phyloP scores from a whole-genome alignment of 2,113 vertebrate genomes.

The Heterotilapia buettikoferi region DNA sequence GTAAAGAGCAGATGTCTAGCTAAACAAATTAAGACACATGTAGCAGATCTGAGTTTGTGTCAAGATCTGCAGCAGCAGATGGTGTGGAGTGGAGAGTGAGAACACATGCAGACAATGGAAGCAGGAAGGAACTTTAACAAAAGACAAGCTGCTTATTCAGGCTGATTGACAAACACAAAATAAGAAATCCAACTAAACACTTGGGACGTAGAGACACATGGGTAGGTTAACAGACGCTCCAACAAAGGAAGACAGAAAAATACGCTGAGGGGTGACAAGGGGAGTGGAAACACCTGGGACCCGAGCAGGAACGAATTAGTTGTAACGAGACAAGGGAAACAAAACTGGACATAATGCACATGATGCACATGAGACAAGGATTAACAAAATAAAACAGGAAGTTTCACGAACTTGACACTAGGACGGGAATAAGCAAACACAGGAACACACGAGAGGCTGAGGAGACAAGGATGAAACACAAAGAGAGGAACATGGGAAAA shows the following conservation, averaged over 20 bases:
- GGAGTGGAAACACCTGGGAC: background rate
- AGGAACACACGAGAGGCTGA: background rate
- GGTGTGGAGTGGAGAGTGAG: background rate
- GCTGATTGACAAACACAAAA: background rate
- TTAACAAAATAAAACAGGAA: background rate
- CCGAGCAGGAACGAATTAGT: fast-evolving
- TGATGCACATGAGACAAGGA: background rate
- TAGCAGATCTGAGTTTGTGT: background rate
- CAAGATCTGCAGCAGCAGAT: background rate
- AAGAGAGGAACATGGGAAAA: background rate
- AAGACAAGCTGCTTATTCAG: background rate
- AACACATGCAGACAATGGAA: background rate
- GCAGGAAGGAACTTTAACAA: background rate
- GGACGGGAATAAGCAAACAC: background rate
- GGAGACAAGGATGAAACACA: background rate
- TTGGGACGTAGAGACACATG: background rate
- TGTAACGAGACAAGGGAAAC: fast-evolving
- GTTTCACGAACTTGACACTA: background rate
- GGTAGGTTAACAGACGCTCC: background rate
- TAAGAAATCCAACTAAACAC: background rate
- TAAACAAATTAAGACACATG: background rate
- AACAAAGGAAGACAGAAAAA: background rate
- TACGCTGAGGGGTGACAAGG: background rate
- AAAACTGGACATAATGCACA: background rate
- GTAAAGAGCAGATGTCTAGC: background rate